These are phyloP conservation scores for Ataeniobius toweri DNA, from an alignment of 2,797 vertebrate genomes.

Conservation along the genomic window DNA sequence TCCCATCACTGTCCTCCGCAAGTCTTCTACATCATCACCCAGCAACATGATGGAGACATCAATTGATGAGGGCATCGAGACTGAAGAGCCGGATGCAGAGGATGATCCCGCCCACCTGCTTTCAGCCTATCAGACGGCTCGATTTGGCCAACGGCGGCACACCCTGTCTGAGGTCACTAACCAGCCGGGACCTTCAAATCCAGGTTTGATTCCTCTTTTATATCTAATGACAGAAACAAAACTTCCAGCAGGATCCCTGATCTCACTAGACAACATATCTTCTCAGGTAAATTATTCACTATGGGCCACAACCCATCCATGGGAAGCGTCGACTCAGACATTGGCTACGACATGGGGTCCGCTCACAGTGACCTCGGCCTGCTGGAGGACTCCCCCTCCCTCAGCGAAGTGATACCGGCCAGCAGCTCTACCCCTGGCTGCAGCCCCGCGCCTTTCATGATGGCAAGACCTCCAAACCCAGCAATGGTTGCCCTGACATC, in stretches of 20 bases:
- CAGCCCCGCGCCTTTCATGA: slow-evolving; percentile 82
- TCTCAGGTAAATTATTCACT: slow-evolving; percentile 88
- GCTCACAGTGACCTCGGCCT: slow-evolving; percentile 88
- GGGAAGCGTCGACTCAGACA: slow-evolving; percentile 91
- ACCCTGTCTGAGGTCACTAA: slow-evolving; percentile 96
- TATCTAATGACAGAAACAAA: neutral
- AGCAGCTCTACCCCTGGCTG: slow-evolving; percentile 77
- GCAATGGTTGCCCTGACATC: slow-evolving; percentile 89
- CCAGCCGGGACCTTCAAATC: slow-evolving; percentile 82
- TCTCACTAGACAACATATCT: slow-evolving; percentile 1
- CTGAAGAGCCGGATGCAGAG: slow-evolving; percentile 87
- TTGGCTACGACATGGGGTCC: slow-evolving; percentile 89
- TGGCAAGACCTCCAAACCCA: slow-evolving; percentile 87
- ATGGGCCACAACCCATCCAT: slow-evolving; percentile 89
- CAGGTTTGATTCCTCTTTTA: slow-evolving; percentile 75
- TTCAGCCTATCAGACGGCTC: slow-evolving; percentile 87
- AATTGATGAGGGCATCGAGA: slow-evolving; percentile 95
- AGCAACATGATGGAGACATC: slow-evolving; percentile 98
- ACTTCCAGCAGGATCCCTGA: neutral
- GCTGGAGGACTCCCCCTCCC: slow-evolving; percentile 85
- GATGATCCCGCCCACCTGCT: slow-evolving; percentile 90
- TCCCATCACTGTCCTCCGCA: slow-evolving; percentile 85
- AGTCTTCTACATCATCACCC: slow-evolving; percentile 93
- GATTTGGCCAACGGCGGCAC: slow-evolving; percentile 91
- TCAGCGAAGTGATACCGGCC: slow-evolving; percentile 84